These are phyloP conservation scores for Rhopalosiphum padi DNA, from an alignment of 1,140 invertebrate species.

Conservation along the genomic window DNA sequence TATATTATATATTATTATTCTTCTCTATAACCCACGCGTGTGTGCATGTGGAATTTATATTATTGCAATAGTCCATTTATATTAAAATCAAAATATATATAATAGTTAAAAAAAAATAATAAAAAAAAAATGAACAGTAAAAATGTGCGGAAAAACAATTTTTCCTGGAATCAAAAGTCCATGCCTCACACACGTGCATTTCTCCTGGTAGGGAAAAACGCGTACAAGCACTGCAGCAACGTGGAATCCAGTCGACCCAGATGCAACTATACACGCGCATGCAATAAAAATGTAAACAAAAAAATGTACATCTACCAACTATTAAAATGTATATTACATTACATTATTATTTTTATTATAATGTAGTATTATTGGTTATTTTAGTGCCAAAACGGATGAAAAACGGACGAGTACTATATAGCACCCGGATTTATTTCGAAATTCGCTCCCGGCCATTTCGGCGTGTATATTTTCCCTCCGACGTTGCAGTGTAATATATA, in stretches of 20 bases:
- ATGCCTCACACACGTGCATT: not conserved
- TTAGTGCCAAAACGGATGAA: not conserved
- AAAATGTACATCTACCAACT: not conserved
- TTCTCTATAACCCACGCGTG: not conserved
- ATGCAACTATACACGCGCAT: not conserved
- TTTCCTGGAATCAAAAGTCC: conserved; percentile 21
- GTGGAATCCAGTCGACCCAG: conserved; percentile 50
- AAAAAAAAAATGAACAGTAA: not conserved
- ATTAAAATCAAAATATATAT: not conserved
- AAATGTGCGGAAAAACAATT: conserved; percentile 18
- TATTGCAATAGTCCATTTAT: not conserved
- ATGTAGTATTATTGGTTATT: conserved; percentile 16
- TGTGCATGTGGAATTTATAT: conserved; percentile 29
- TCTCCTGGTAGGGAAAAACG: not conserved
- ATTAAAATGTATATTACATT: conserved; percentile 21
- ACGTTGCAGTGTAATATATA: not conserved
- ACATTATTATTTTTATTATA: not conserved
- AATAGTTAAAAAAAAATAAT: not conserved
- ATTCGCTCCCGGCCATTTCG: not conserved
- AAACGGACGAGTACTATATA: not conserved
- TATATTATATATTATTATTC: not conserved
- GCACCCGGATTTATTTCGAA: conserved; percentile 14
- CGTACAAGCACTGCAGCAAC: not conserved
- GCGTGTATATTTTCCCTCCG: not conserved
- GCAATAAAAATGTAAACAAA: not conserved